Evolutionary conservation across 2,888 invertebrate species (phyloP), one percentile per base, ranked within the genome.

Genomic region (Meteorus cinctellus): DNA sequence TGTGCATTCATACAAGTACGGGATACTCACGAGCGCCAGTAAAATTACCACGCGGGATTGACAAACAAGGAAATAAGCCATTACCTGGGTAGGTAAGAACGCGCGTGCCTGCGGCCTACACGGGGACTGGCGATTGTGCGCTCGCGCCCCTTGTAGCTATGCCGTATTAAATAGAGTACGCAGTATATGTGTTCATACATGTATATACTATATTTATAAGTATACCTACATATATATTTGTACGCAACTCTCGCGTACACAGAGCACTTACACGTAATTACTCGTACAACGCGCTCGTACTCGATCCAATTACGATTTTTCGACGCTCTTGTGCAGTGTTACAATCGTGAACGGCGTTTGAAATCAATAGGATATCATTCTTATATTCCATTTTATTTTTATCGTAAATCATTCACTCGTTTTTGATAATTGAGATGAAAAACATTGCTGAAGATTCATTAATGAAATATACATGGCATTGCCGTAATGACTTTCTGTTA

Each of bases 41-140:
- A 60, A 77, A 76, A 82, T 82, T 80, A 81, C 59, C 72, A 55
- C 68, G 77, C 68, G 76, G 77, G 77, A 83, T 81, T 81, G 81
- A 83, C 83, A 81, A 82, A 83, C 82, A 82, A 83, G 83, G 82
- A 83, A 83, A 82, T 83, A 80, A 82, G 76, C 79, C 81, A 82
- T 83, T 81, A 82, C 73, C 55, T 55, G 72, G 48, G 76, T 76
- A 68, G 72, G 72, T 76, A 76, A 76, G 76, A 76, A 76, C 76
- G 76, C 76, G 77, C 72, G 76, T 76, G 76, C 76, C 76, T 76
- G 72, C 66, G 68, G 76, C 76, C 67, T 67, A 60, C 67, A 76
- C 29, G 62, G 65, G 48, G 31, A 63, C 41, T 51, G 48, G 69
- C 55, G 36, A 71, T 36, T 71, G 45, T 55, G 31, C 41, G 34